Base-by-base conservation (phyloP, 2,888 invertebrate genomes). In the Labia minor region DNA sequence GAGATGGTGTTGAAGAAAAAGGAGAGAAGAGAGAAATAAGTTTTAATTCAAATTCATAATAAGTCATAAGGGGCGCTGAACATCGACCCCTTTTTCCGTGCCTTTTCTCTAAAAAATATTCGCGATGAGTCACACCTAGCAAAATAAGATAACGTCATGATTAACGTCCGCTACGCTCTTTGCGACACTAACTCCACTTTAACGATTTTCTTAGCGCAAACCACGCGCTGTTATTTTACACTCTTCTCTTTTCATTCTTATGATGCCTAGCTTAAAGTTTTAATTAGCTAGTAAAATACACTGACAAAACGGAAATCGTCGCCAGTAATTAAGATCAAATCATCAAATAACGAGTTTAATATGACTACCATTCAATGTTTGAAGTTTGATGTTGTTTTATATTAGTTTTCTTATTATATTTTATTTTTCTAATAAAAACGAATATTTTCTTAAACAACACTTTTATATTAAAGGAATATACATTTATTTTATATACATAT, bases 41-140 rank as follows among this genome's bases (percentile, higher is more conserved):
- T 49, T 49, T 49, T 49, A 49, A 49, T 49, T 49, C 49, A n/a
- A 49, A 49, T 49, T 49, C n/a, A 49, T 49, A 49, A 49, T 49
- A 49, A 49, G 49, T 49, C n/a, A 49, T n/a, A 49, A 49, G 26
- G 26, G 26, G 26, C 8, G 26, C 26, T 26, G 26, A 26, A 26
- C 26, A 26, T 26, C 26, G 26, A 26, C 26, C 26, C 26, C 26
- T 26, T 26, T 26, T 26, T 26, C 26, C 8, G 4, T 26, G 4
- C 26, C 8, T 26, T 26, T 26, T 8, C 8, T 26, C 26, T 3
- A 49, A 49, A 49, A 49, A 16, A 10, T 8, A 4, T 49, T 2
- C 6, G 14, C 16, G 4, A 49, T n/a, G 49, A 49, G 49, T 49
- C 49, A 49, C 49, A 49, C 49, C 49, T 49, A 49, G 49, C 49